Evolutionary conservation across 64 coral and sea anemone genomes (phyloP).

Genomic region (Cladopsammia gracilis): DNA sequence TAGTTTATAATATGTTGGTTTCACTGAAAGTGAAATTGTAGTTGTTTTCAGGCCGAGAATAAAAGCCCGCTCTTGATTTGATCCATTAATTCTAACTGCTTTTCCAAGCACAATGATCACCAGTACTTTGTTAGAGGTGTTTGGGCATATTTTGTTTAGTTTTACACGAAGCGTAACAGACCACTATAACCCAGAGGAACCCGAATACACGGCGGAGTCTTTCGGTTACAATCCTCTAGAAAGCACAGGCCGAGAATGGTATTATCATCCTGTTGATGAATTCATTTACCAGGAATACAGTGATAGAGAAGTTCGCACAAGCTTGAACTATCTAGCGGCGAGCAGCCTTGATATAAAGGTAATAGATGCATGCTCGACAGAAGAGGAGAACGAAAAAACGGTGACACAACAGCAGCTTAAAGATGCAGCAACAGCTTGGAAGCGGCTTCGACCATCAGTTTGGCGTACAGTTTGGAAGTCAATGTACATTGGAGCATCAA

Average conservation of each 20-base stretch:
- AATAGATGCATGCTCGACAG: background rate
- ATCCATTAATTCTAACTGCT: too few species aligned
- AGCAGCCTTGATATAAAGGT: background rate
- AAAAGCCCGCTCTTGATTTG: too few species aligned
- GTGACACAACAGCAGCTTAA: background rate
- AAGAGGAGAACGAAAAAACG: background rate
- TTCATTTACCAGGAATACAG: conserved; percentile 20
- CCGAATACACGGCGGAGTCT: background rate
- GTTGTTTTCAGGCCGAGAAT: too few species aligned
- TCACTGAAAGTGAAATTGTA: too few species aligned
- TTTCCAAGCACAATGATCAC: background rate
- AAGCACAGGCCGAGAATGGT: conserved; percentile 11
- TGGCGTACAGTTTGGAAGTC: background rate
- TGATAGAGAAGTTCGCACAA: background rate
- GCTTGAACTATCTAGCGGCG: background rate
- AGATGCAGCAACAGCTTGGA: background rate
- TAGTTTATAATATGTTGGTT: too few species aligned
- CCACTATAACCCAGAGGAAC: background rate
- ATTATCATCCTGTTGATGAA: background rate
- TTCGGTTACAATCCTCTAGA: background rate
- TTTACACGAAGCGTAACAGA: background rate
- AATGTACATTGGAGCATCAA: background rate
- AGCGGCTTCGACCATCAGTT: background rate
- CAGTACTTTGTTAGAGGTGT: background rate
- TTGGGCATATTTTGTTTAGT: background rate